A percentile compares a stretch with the other conserved stretches of the same genome.
Evolutionary conservation across 2,888 invertebrate species (phyloP).

Genomic region (Trachelus stipa): DNA sequence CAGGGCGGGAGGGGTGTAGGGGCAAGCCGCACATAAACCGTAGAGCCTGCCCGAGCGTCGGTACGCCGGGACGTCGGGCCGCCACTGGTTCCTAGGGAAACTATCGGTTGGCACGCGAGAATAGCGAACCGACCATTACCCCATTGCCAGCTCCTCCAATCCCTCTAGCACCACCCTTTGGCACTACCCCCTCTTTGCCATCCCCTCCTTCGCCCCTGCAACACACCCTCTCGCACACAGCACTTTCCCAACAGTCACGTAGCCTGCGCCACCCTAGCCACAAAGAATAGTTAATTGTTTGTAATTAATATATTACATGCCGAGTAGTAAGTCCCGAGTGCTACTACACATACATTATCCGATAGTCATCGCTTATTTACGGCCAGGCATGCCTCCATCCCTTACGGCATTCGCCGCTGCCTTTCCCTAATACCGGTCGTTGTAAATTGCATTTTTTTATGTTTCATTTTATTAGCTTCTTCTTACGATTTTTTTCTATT

Average conservation of each 20-base stretch:
- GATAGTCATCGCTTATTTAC: conserved; percentile 56
- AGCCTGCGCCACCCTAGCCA: conserved; percentile 14
- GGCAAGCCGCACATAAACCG: conserved; percentile 44
- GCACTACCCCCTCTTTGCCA: conserved; percentile 21
- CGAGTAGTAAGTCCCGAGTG: conserved; percentile 47
- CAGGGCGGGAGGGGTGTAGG: conserved; percentile 10
- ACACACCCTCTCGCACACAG: background rate
- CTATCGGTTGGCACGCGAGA: conserved; percentile 59
- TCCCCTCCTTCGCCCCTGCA: conserved; percentile 22
- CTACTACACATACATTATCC: conserved; percentile 40
- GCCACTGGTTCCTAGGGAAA: conserved; percentile 41
- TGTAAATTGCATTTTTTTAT: background rate
- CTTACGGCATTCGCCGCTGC: background rate
- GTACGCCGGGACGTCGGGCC: conserved; percentile 7
- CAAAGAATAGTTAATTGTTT: conserved; percentile 60
- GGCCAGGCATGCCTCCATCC: background rate
- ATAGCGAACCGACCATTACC: conserved; percentile 55
- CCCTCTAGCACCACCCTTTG: conserved; percentile 26
- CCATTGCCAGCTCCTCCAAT: conserved; percentile 32
- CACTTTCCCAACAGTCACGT: conserved; percentile 15
- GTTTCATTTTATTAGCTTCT: background rate
- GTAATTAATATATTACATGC: conserved; percentile 61
- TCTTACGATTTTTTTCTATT: no score
- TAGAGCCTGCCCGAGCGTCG: conserved; percentile 22
- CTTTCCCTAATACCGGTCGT: background rate